Base-by-base conservation (phyloP, 1,140 invertebrate species). In the Dolichoris vasculosae region DNA sequence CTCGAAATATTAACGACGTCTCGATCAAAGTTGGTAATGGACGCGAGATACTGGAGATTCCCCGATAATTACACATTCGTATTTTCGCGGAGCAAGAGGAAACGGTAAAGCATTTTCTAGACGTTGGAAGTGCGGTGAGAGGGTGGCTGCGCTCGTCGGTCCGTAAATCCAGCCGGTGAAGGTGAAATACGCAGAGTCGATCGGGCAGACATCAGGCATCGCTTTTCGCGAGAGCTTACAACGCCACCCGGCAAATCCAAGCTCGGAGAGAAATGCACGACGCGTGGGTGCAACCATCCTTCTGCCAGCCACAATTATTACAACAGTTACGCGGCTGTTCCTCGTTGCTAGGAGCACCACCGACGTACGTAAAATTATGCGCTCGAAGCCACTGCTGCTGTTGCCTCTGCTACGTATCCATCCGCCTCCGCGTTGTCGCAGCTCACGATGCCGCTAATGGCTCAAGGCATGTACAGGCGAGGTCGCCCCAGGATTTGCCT, bases 271-370 rank as follows among this genome's bases (percentile, higher is more conserved):
- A 75, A 46, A 30, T 30, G 15, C 23, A n/a, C 15, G 20, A 4
- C 7, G 8, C 40, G 40, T 75, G 7, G 73, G 26, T 9, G 26
- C 79, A 48, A 6, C 26, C 55, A 38, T 20, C 51, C 51, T 46
- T 40, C 64, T 82, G 80, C 80, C 80, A 82, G 30, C 35, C 43
- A 20, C 64, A 51, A 83, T 83, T 82, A 83, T 83, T 76, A 55
- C 71, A 83, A 83, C 64, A 83, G 82, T 48, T 76, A 83, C 51
- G 82, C 8, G 69, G 38, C 73, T 63, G 51, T 64, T 64, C 48
- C 73, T 59, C 82, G 71, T 32, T 7, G 80, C 43, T 35, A 32
- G 8, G 32, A 35, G 32, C 77, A 32, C 15, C 77, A 32, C 15
- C 4, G 32, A 9, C n/a, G 46, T 7, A 75, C 23, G 48, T 43